Percentiles rank a stretch among this genome's conserved stretches.
phyloP scores from a whole-genome alignment of 2,113 vertebrate species.

The Laticauda laticaudata region DNA sequence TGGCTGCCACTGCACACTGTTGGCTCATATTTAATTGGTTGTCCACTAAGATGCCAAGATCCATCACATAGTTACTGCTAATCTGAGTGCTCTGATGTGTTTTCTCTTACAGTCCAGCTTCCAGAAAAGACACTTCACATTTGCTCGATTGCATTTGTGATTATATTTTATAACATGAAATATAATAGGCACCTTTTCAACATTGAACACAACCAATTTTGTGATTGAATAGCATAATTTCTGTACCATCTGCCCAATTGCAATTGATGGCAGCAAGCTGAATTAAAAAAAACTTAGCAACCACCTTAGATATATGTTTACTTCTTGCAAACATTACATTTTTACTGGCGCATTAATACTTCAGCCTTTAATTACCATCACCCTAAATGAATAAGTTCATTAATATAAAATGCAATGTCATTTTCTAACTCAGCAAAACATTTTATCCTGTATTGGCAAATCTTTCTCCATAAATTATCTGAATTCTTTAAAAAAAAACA shows the following conservation, averaged over 20 bases:
- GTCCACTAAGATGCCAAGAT: too few relatives aligned
- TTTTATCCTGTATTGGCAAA: background rate
- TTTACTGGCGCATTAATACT: conserved; percentile 6
- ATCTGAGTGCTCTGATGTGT: too few relatives aligned
- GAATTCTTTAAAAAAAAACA: background rate
- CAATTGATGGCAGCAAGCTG: conserved; percentile 6
- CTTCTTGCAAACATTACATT: conserved; percentile 12
- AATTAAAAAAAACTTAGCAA: conserved; percentile 6
- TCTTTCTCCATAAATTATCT: background rate
- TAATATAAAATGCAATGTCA: background rate
- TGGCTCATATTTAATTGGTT: too few relatives aligned
- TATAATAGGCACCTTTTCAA: background rate
- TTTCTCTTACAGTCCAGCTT: background rate
- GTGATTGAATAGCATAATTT: conserved; percentile 11
- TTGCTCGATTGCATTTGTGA: background rate
- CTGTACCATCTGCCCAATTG: conserved; percentile 16
- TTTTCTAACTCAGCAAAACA: conserved; percentile 21
- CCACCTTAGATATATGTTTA: conserved; percentile 15
- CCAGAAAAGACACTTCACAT: background rate
- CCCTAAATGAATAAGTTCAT: conserved; percentile 11
- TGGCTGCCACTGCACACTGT: too few relatives aligned
- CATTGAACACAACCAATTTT: background rate
- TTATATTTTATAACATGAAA: background rate
- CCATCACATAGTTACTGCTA: too few relatives aligned
- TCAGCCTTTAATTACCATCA: conserved; percentile 17